These are phyloP conservation scores for Vireo altiloquus DNA, from an alignment of 2,113 vertebrate genomes.

Conservation along the genomic window DNA sequence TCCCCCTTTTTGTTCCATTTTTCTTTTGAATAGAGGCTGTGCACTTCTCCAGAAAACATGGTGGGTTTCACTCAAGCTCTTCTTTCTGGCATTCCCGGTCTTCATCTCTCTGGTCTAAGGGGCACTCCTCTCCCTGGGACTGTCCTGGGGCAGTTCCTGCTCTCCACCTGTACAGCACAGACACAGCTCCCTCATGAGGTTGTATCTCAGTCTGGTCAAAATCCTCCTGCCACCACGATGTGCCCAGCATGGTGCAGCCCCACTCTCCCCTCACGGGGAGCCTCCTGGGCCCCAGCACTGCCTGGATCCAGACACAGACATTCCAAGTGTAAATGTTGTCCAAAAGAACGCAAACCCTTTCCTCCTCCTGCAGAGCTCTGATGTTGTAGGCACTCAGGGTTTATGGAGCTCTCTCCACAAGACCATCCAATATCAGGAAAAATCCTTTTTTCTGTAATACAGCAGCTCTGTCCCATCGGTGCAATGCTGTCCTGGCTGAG, in stretches of 20 bases:
- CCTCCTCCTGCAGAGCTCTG: background rate
- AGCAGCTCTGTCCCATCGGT: background rate
- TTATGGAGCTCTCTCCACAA: background rate
- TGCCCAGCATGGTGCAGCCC: background rate
- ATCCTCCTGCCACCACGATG: fast-evolving
- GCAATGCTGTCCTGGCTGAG: background rate
- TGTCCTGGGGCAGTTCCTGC: slow-evolving; percentile 53
- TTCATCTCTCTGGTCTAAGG: slow-evolving; percentile 76
- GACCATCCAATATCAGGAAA: background rate
- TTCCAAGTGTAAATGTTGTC: background rate
- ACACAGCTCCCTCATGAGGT: fast-evolving
- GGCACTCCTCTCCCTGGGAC: slow-evolving; percentile 56
- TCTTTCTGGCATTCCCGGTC: slow-evolving; percentile 76
- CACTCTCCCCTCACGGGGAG: background rate
- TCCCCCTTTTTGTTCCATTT: background rate
- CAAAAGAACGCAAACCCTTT: background rate
- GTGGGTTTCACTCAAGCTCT: slow-evolving; percentile 27
- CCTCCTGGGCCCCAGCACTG: background rate
- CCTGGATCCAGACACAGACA: background rate
- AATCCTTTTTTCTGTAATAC: background rate
- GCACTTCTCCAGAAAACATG: background rate
- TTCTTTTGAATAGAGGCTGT: background rate
- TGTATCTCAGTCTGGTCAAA: fast-evolving
- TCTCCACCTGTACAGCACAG: slow-evolving; percentile 73
- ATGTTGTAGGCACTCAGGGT: background rate